Conservation (phyloP, 2,888 invertebrate species). For the Byasa hedistus region DNA sequence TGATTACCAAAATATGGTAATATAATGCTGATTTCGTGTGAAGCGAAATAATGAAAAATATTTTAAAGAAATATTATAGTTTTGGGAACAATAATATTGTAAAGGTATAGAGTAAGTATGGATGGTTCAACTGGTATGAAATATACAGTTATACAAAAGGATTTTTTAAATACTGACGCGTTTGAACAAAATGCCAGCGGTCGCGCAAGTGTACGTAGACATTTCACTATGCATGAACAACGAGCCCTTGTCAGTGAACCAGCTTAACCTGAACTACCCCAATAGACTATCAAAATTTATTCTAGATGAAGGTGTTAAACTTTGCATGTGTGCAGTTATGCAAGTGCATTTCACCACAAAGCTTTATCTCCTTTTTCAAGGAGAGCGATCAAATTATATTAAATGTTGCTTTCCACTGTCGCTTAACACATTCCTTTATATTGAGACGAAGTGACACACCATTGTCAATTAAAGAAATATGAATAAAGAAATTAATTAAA, state of each 20-base stretch:
- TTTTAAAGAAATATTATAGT: no score
- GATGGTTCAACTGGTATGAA: neutral
- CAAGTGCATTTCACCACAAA: neutral
- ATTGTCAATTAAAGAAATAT: no score
- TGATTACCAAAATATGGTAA: no score
- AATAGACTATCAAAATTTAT: constrained; percentile 23
- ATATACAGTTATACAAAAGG: neutral
- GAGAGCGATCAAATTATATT: no score
- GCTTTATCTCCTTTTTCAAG: neutral
- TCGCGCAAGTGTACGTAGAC: constrained; percentile 1
- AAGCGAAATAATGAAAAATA: no score
- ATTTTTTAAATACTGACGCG: neutral
- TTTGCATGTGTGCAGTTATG: neutral
- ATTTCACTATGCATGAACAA: constrained; percentile 1
- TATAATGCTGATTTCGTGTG: no score
- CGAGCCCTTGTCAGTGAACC: constrained; percentile 6
- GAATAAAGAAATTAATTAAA: no score
- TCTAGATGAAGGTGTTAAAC: constrained; percentile 1
- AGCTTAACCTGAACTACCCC: constrained; percentile 21
- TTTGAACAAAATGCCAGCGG: constrained; percentile 1
- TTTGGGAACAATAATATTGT: no score
- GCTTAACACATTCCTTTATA: no score
- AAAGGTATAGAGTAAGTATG: no score
- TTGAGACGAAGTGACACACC: no score
- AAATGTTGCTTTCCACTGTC: no score